Conservation (phyloP, 2,888 invertebrate genomes). For the Poecilus cupreus region DNA sequence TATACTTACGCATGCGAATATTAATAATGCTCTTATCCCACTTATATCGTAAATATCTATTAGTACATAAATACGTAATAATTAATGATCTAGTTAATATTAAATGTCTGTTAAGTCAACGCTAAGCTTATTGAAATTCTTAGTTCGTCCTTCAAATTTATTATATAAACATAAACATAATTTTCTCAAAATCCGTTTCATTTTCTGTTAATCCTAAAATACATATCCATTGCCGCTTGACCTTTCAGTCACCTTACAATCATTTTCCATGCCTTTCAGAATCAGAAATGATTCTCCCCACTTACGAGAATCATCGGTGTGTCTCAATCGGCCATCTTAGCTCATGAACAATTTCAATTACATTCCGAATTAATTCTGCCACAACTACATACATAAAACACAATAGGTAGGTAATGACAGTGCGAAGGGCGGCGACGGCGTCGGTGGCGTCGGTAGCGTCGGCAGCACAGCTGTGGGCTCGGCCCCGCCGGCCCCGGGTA, state of each 20-base stretch:
- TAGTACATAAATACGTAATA: no score
- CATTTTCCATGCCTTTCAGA: no score
- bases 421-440: neutral
- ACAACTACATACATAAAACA: neutral
- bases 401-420: neutral
- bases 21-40: no score
- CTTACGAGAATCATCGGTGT: neutral
- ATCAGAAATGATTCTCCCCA: neutral
- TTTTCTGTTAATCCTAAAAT: no score
- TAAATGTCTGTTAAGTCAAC: no score
- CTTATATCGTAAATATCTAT: no score
- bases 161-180: neutral
- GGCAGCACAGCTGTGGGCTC: neutral
- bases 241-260: no score
- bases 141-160: no score
- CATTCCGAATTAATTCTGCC: neutral
- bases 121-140: no score
- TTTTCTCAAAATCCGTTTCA: neutral
- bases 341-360: neutral
- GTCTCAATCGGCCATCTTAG: neutral
- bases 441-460: neutral
- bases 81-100: no score
- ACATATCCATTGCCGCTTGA: no score
- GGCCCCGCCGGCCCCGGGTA: slow-evolving; percentile 8
- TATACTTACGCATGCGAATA: no score